Evolutionary conservation across 2,797 vertebrate genomes (phyloP), one percentile per base, ranked within the genome.

Genomic region (Xenentodon cancila): DNA sequence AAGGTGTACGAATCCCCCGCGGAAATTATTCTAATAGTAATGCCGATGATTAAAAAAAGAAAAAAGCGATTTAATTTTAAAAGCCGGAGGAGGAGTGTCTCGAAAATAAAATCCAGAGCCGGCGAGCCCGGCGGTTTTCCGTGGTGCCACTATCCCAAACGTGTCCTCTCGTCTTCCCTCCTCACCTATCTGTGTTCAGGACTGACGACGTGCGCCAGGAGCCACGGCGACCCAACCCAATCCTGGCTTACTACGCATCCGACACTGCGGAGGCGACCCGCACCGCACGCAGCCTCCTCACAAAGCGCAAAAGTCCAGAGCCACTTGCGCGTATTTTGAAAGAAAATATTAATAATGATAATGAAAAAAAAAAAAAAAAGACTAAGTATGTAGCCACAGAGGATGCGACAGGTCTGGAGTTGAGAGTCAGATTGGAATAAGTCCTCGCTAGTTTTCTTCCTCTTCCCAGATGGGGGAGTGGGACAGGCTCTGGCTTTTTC

Each of bases 181-280:
- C 77, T 87, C 87, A 89, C 91, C 89, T 90, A 79, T 79, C 74
- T 58, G 54, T 45, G 60, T 71, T 59, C 66, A 68, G 75, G 81
- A 73, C 71, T 66, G 76, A 79, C 81, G 78, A 85, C 63, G 79
- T 74, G 77, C 58, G 68, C 71, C 82, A 80, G 75, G 73, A 78
- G 79, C 71, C 88, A 74, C 67, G 76, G 75, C 89, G 90, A 90
- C 90, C 91, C 92, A 90, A 77, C 91, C 90, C 91, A 89, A 85
- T 78, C 91, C 77, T 57, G 68, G 73, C 73, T 84, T 78, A 84
- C 80, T 84, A 85, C 85, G 86, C 84, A 90, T 86, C 88, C 59
- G 70, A 81, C 77, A 89, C 86, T 92, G 87, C 90, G 81, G 89
- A 85, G 87, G 72, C 53, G 68, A 78, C 71, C 69, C 73, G 32